These are phyloP conservation scores for Charina bottae DNA, from an alignment of 2,113 vertebrate genomes.

Conservation along the genomic window DNA sequence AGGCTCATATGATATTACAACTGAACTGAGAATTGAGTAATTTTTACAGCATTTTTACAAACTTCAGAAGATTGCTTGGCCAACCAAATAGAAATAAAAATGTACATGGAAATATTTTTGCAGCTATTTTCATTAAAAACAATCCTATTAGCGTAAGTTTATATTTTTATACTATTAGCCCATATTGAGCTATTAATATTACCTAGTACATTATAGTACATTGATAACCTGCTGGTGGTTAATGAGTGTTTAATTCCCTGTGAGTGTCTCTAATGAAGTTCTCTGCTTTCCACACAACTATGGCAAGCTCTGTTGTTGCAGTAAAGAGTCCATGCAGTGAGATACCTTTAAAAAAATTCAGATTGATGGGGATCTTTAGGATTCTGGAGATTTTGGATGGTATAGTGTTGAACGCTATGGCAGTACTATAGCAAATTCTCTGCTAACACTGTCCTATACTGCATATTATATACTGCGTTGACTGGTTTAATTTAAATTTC, in stretches of 20 bases:
- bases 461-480: neutral
- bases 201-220: conserved; percentile 3
- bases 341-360: neutral
- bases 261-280: neutral
- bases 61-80: neutral
- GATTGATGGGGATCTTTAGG: neutral
- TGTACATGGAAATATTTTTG: neutral
- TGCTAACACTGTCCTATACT: neutral
- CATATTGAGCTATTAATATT: conserved; percentile 33
- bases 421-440: neutral
- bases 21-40: neutral
- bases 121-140: conserved; percentile 27
- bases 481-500: neutral
- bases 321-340: neutral
- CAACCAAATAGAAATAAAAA: conserved; percentile 15
- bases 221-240: conserved; percentile 5
- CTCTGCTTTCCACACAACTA: neutral
- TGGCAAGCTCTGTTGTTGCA: neutral
- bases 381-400: neutral
- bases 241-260: conserved; percentile 19
- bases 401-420: neutral
- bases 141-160: conserved; percentile 21
- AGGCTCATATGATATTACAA: neutral
- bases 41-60: neutral
- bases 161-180: conserved; percentile 8